A percentile compares a stretch with the other conserved stretches of the same genome.
Evolutionary conservation across 2,113 vertebrate species (phyloP).

Genomic region (Carollia perspicillata): DNA sequence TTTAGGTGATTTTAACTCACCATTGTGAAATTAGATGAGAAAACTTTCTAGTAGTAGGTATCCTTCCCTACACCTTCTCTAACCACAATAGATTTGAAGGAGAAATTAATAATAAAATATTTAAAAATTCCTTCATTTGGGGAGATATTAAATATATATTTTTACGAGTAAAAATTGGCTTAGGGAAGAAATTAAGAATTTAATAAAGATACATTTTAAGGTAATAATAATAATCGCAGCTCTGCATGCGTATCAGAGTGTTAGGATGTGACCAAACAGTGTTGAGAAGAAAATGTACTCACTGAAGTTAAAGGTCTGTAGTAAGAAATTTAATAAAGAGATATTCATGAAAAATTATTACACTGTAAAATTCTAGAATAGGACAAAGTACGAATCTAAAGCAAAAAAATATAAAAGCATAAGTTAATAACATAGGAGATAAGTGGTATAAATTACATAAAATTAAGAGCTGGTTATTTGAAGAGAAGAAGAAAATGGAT

Average conservation of each 20-base stretch:
- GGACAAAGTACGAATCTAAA: constrained; percentile 28
- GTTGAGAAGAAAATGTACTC: constrained; percentile 68
- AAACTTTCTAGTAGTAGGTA: background rate
- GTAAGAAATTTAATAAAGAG: constrained; percentile 10
- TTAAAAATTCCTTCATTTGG: constrained; percentile 40
- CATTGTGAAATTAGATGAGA: background rate
- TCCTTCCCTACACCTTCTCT: background rate
- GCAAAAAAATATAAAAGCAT: constrained; percentile 3
- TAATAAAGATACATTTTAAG: constrained; percentile 59
- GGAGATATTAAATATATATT: constrained; percentile 28
- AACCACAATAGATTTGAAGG: constrained; percentile 27
- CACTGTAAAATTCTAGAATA: constrained; percentile 10
- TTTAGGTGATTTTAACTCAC: background rate
- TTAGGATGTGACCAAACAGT: constrained; percentile 29
- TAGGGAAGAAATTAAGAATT: constrained; percentile 55
- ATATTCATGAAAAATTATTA: constrained; percentile 43
- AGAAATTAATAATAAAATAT: constrained; percentile 26
- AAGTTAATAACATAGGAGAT: constrained; percentile 21
- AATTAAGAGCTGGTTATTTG: constrained; percentile 13
- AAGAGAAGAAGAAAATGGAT: background rate
- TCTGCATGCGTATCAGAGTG: constrained; percentile 35
- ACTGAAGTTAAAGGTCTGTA: constrained; percentile 50
- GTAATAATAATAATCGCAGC: constrained; percentile 20
- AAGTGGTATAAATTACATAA: background rate
- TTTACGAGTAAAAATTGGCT: constrained; percentile 50